phyloP scores from a whole-genome alignment of 37 sponge, comb jelly and placozoan species.

The Dysidea cf. avara region DNA sequence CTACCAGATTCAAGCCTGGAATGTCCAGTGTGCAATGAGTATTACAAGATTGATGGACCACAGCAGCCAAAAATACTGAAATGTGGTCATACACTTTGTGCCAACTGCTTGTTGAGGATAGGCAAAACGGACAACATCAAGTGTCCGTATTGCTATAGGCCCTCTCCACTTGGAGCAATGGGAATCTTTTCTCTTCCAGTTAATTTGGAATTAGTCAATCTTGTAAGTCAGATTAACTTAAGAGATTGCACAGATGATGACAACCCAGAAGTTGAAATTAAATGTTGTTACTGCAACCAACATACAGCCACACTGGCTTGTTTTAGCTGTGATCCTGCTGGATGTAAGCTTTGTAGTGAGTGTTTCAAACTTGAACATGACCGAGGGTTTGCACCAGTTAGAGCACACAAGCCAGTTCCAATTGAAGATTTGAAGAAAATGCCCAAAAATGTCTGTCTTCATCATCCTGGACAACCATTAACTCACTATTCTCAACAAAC shows the following conservation, averaged over 20 bases:
- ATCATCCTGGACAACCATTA: conserved; percentile 9
- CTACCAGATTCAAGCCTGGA: too few relatives aligned
- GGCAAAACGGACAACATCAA: conserved; percentile 33
- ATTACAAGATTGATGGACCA: conserved; percentile 35
- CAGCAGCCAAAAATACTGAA: conserved; percentile 44
- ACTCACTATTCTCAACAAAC: conserved; percentile 24
- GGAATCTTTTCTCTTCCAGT: too few relatives aligned
- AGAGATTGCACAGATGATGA: too few relatives aligned
- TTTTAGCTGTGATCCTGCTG: conserved; percentile 42
- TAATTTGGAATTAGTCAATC: too few relatives aligned
- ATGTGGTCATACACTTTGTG: conserved; percentile 79
- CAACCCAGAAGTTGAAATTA: too few relatives aligned
- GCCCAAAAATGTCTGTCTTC: conserved; percentile 25
- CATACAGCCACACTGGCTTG: conserved; percentile 34
- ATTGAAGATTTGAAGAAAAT: conserved; percentile 12
- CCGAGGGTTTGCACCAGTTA: conserved; percentile 46
- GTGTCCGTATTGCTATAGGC: conserved; percentile 68
- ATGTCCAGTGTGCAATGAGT: conserved; percentile 58
- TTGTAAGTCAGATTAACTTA: too few relatives aligned
- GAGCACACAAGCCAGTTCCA: conserved; percentile 47
- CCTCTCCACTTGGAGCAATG: too few relatives aligned
- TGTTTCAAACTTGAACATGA: conserved; percentile 59
- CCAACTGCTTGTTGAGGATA: conserved; percentile 46
- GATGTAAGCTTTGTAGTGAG: conserved; percentile 42
- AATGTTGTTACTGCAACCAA: conserved; percentile 23